Evolutionary conservation across 1,140 invertebrate species (phyloP).

Genomic region (Macrocentrus cingulum): DNA sequence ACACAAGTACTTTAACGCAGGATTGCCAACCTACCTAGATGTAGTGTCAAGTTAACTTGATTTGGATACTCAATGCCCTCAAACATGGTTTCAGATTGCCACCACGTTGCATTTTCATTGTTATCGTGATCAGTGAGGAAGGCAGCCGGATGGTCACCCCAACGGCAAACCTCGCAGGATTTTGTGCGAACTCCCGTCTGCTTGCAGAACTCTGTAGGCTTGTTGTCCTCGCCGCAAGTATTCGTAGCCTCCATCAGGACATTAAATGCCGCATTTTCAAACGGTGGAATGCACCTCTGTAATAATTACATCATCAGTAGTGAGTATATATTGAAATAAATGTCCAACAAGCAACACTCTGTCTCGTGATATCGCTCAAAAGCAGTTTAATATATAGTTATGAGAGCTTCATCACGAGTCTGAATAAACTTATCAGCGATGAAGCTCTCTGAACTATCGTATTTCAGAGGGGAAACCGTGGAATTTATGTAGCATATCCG

Average conservation of each 20-base stretch:
- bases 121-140: constrained; percentile 90
- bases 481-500: not conserved
- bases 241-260: constrained; percentile 88
- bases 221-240: constrained; percentile 82
- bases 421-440: not conserved
- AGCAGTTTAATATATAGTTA: too few relatives aligned
- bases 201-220: constrained; percentile 81
- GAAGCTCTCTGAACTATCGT: not conserved
- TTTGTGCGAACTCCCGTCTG: constrained; percentile 74
- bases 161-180: constrained; percentile 58
- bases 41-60: constrained; percentile 89
- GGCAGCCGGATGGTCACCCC: constrained; percentile 71
- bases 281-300: constrained; percentile 92
- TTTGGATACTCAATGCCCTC: constrained; percentile 88
- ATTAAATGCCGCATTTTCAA: constrained; percentile 94
- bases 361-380: too few relatives aligned
- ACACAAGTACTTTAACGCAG: not conserved
- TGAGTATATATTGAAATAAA: too few relatives aligned
- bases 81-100: constrained; percentile 97
- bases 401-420: too few relatives aligned
- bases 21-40: constrained; percentile 70
- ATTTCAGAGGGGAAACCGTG: not conserved
- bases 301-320: constrained; percentile 34
- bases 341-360: too few relatives aligned
- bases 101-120: constrained; percentile 91